Percentiles rank a stretch among this genome's conserved stretches.
These are phyloP conservation scores for Hemibagrus wyckioides DNA, from an alignment of 2,113 vertebrate genomes.

Conservation along the genomic window DNA sequence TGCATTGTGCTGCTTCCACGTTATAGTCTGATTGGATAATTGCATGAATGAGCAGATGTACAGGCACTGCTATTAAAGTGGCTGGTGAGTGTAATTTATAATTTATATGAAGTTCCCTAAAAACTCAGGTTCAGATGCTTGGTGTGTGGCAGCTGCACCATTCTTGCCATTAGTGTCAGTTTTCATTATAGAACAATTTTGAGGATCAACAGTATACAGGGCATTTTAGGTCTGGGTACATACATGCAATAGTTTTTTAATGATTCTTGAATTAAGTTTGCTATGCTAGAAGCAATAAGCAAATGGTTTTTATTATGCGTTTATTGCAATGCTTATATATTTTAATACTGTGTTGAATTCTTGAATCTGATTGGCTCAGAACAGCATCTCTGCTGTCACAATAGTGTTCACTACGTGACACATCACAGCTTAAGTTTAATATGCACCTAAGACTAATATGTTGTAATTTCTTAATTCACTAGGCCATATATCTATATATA, in stretches of 20 bases:
- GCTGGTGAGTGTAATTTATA: not conserved
- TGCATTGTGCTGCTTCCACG: not conserved
- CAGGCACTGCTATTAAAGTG: not conserved
- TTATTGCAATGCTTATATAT: not conserved
- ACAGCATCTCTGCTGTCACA: not conserved
- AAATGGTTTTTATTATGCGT: not conserved
- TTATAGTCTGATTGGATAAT: not conserved
- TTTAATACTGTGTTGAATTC: not conserved
- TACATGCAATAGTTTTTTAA: too few species aligned
- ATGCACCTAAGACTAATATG: not conserved
- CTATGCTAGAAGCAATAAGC: not conserved
- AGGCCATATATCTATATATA: not conserved
- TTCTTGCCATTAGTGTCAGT: not conserved
- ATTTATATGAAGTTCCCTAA: not conserved
- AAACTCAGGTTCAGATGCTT: not conserved
- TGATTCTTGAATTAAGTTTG: not conserved
- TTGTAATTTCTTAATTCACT: not conserved
- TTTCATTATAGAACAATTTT: constrained; percentile 1
- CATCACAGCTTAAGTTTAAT: not conserved
- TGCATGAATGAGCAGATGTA: not conserved
- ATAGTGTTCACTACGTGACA: not conserved
- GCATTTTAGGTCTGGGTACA: not conserved
- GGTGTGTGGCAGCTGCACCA: not conserved
- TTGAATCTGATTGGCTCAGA: not conserved
- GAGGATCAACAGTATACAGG: not conserved